These are phyloP conservation scores for Vidua chalybeata DNA, from an alignment of 2,113 vertebrate genomes.

Conservation along the genomic window DNA sequence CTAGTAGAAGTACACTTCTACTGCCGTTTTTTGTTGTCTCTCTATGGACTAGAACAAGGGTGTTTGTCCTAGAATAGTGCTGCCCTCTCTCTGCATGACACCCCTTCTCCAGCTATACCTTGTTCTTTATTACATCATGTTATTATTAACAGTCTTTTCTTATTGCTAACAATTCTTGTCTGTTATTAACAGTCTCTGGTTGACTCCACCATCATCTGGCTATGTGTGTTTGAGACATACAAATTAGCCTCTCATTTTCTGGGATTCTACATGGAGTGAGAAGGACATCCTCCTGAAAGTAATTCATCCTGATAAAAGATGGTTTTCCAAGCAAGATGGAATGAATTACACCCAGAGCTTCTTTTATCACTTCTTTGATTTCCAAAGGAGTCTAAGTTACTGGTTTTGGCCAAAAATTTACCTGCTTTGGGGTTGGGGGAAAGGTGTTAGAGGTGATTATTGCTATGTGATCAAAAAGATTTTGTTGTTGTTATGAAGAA, in stretches of 20 bases:
- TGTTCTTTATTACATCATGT: not conserved
- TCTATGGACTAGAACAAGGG: not conserved
- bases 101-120: not conserved
- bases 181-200: not conserved
- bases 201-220: too few species aligned
- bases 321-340: not conserved
- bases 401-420: not conserved
- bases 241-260: not conserved
- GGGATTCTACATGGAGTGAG: not conserved
- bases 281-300: not conserved
- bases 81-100: not conserved
- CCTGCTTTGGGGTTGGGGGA: fast-evolving
- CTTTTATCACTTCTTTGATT: not conserved
- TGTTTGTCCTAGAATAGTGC: not conserved
- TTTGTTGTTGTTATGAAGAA: not conserved
- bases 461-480: not conserved
- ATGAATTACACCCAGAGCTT: not conserved
- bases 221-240: not conserved
- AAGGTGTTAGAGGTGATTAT: not conserved
- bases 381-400: not conserved
- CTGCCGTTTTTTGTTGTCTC: not conserved
- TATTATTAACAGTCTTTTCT: not conserved
- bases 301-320: not conserved
- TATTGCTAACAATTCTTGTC: not conserved
- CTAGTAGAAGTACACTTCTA: too few species aligned